Conservation (phyloP, 2,888 invertebrate genomes). For the Drosophila melanosoma region DNA sequence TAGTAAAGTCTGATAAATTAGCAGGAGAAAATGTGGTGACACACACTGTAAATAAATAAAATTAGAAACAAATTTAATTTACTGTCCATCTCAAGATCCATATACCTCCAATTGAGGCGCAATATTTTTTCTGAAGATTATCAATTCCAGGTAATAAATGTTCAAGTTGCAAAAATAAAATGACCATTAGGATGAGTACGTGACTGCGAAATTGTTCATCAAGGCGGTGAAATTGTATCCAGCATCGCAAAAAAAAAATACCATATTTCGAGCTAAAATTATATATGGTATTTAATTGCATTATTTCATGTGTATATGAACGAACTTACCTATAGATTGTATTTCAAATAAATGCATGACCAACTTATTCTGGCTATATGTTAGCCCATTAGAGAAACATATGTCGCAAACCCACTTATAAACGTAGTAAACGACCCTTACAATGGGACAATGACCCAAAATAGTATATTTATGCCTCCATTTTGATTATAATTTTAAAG, state of each 20-base stretch:
- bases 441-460: neutral
- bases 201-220: conserved; percentile 17
- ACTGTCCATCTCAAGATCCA: neutral
- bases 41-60: neutral
- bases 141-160: conserved; percentile 21
- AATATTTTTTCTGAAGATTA: neutral
- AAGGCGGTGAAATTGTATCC: neutral
- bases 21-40: neutral
- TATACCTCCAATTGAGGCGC: conserved; percentile 18
- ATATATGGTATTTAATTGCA: neutral
- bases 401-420: conserved; percentile 19
- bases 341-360: conserved; percentile 35
- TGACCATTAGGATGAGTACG: conserved; percentile 35
- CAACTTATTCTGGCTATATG: conserved; percentile 26
- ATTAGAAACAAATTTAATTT: neutral
- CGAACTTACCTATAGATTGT: conserved; percentile 37
- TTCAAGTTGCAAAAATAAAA: conserved; percentile 34
- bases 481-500: neutral
- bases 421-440: neutral
- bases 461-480: neutral
- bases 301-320: too few species aligned
- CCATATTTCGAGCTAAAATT: conserved; percentile 43
- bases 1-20: neutral
- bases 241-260: conserved; percentile 20
- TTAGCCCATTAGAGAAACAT: conserved; percentile 1